Evolutionary conservation across 2,113 vertebrate species (phyloP).

Genomic region (Carlito syrichta): DNA sequence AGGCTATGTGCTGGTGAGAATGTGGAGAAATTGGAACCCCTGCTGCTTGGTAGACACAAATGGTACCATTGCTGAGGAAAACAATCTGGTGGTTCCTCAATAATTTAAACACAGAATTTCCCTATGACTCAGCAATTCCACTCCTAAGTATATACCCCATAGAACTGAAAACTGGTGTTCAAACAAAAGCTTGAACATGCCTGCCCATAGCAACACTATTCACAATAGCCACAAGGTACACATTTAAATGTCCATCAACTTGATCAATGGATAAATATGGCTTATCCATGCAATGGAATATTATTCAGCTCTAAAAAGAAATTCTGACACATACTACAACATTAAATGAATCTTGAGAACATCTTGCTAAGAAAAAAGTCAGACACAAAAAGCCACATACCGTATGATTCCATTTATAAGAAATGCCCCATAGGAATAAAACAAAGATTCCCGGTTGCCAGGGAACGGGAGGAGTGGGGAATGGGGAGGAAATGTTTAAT

Average conservation of each 20-base stretch:
- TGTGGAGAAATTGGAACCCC: background rate
- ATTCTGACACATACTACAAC: fast-evolving
- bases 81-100: background rate
- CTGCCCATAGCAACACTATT: background rate
- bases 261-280: background rate
- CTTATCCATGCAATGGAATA: fast-evolving
- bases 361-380: background rate
- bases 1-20: background rate
- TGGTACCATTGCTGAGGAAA: background rate
- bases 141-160: too few relatives aligned
- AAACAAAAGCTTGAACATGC: background rate
- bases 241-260: fast-evolving
- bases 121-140: background rate
- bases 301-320: background rate
- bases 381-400: background rate
- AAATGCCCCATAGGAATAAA: too few relatives aligned
- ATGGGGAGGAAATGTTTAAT: background rate
- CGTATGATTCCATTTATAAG: fast-evolving
- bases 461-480: background rate
- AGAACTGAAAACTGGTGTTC: background rate
- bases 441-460: background rate
- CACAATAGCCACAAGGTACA: background rate
- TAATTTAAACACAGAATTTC: background rate
- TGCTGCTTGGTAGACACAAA: background rate
- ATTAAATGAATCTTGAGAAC: background rate